Base-by-base conservation (phyloP, 2,797 vertebrate genomes). In the Myripristis murdjan region DNA sequence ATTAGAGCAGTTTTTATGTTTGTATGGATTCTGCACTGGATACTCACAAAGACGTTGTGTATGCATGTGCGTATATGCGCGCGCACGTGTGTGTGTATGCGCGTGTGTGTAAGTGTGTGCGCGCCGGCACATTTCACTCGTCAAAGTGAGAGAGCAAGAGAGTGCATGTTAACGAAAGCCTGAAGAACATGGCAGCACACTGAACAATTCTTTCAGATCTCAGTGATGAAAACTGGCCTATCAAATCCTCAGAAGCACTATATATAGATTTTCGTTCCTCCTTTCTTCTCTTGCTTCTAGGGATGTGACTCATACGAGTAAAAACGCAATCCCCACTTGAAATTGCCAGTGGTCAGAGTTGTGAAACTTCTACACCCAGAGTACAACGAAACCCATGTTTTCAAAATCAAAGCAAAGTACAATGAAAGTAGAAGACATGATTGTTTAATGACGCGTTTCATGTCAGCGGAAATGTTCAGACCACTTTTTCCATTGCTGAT, bases 141-240 rank as follows among this genome's bases (percentile, higher is more conserved):
- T 46, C 6, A 46, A 46, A 46, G 43, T 5, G 28, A 11, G n/a
- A 28, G 18, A 54, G 18, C 12, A 52, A 3, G 23, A 33, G 1
- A 49, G 53, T 6, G 33, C 6, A 16, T 54, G 46, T 61, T 58
- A 39, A 16, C 10, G 39, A 41, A 78, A 75, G 57, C 35, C 35
- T 23, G 5, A 61, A 56, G 60, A 76, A 66, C 44, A 61, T 16
- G 4, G 64, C 68, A 66, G 70, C 49, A 14, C n/a, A 22, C 64
- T 87, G 52, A 84, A 63, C 26, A 26, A 79, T 73, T 87, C 80
- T 75, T 35, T 85, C 49, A 82, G 62, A 87, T 84, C 37, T 81
- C 73, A 37, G 15, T 52, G 64, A 73, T 63, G 20, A 76, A 73
- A 41, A 77, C 65, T 20, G 68, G 41, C 12, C 46, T 46, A 16